phyloP scores from a whole-genome alignment of 2,113 vertebrate species.

The Butorides virescens region DNA sequence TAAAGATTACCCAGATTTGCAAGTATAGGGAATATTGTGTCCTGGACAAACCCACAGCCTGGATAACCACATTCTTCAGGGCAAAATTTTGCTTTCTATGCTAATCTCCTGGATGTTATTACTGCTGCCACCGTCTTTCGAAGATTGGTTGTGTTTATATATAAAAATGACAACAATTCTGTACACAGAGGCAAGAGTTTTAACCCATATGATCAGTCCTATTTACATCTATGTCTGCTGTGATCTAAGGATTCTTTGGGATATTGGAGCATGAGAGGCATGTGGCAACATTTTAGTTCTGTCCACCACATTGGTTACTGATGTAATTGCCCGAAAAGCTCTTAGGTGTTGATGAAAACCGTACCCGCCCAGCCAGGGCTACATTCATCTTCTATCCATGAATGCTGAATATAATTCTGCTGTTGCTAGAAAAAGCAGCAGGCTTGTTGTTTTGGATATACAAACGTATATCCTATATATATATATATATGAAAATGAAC shows the following conservation, averaged over 20 bases:
- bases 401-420: background rate
- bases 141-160: background rate
- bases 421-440: background rate
- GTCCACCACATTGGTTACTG: background rate
- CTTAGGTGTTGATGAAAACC: background rate
- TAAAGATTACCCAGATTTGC: background rate
- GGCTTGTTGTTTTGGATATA: background rate
- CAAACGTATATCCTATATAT: too few relatives aligned
- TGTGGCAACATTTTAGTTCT: background rate
- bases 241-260: background rate
- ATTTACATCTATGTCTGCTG: background rate
- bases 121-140: background rate
- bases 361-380: background rate
- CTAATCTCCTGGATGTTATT: background rate
- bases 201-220: background rate
- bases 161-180: background rate
- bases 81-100: background rate
- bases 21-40: background rate
- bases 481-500: too few relatives aligned
- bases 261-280: background rate
- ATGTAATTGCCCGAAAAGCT: background rate
- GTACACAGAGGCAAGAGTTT: background rate
- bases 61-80: background rate
- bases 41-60: background rate
- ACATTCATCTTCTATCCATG: background rate